phyloP scores from a whole-genome alignment of 2,113 vertebrate species.

The Saccopteryx bilineata region DNA sequence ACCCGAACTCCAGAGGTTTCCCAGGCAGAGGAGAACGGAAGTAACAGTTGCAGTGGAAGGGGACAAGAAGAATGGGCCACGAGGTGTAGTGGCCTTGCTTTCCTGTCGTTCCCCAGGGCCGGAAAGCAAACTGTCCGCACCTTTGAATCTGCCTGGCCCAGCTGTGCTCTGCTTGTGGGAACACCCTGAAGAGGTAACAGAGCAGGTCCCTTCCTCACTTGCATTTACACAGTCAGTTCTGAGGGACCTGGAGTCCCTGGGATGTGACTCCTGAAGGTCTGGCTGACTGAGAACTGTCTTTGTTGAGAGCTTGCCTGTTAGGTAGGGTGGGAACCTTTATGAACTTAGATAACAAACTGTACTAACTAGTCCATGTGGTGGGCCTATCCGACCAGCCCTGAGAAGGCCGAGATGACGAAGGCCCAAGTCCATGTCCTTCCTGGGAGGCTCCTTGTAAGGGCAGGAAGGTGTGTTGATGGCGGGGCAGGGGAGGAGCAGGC shows the following conservation, averaged over 20 bases:
- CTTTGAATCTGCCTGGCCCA: background rate
- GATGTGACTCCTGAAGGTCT: background rate
- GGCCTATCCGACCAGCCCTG: background rate
- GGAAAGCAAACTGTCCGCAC: background rate
- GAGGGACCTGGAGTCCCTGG: background rate
- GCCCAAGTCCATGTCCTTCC: background rate
- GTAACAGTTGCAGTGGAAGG: background rate
- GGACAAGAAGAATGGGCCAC: background rate
- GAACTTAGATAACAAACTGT: background rate
- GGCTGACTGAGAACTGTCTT: background rate
- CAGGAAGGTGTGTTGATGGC: background rate
- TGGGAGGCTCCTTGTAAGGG: background rate
- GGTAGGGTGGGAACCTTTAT: background rate
- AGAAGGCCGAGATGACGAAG: background rate
- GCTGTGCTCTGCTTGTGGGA: background rate
- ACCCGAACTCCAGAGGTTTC: slow-evolving; percentile 26
- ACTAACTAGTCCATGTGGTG: background rate
- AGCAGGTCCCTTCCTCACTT: background rate
- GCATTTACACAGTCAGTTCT: background rate
- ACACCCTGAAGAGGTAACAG: background rate
- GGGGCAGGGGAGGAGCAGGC: background rate
- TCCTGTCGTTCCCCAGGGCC: background rate
- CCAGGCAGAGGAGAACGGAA: background rate
- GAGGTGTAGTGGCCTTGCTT: background rate
- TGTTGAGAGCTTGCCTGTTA: background rate